A percentile compares a stretch with the other conserved stretches of the same genome.
These are phyloP conservation scores for Sipha flava DNA, from an alignment of 1,140 invertebrate species.

Conservation along the genomic window DNA sequence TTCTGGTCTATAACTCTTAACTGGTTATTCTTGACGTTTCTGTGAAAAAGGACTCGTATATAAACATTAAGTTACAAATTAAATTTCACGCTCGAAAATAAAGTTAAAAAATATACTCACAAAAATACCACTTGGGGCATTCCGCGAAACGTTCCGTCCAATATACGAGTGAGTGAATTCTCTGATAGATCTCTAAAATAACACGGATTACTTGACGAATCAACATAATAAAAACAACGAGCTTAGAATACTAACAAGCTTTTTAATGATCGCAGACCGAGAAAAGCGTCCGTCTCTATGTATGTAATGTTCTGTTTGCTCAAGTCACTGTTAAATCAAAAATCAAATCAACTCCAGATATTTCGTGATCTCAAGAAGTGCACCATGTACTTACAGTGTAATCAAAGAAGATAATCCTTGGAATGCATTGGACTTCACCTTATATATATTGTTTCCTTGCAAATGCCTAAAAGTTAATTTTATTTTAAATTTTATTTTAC, in stretches of 20 bases:
- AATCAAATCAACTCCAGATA: not conserved
- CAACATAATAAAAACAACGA: not conserved
- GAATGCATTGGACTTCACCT: conserved; percentile 40
- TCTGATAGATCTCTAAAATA: conserved; percentile 44
- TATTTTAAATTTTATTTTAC: too few species aligned
- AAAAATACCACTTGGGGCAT: conserved; percentile 39
- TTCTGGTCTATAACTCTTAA: conserved; percentile 41
- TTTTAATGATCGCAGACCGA: conserved; percentile 36
- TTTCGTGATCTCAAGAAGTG: not conserved
- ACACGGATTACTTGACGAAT: not conserved
- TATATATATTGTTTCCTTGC: conserved; percentile 40
- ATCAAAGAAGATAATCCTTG: conserved; percentile 41
- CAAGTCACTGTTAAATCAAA: conserved; percentile 37
- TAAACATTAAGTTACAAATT: not conserved
- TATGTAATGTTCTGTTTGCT: conserved; percentile 37
- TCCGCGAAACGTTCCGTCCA: conserved; percentile 44
- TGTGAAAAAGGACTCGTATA: conserved; percentile 36
- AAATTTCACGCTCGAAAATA: not conserved
- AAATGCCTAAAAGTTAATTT: conserved; percentile 39
- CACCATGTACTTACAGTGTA: conserved; percentile 38
- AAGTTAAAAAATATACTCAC: conserved; percentile 37
- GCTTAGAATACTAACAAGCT: not conserved
- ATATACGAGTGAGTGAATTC: conserved; percentile 42
- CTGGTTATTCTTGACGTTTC: conserved; percentile 44
- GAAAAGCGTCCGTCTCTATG: conserved; percentile 39